Percentiles rank a stretch among this genome's conserved stretches.
Evolutionary conservation across 2,113 vertebrate species (phyloP).

Genomic region (Mormoops blainvillei): DNA sequence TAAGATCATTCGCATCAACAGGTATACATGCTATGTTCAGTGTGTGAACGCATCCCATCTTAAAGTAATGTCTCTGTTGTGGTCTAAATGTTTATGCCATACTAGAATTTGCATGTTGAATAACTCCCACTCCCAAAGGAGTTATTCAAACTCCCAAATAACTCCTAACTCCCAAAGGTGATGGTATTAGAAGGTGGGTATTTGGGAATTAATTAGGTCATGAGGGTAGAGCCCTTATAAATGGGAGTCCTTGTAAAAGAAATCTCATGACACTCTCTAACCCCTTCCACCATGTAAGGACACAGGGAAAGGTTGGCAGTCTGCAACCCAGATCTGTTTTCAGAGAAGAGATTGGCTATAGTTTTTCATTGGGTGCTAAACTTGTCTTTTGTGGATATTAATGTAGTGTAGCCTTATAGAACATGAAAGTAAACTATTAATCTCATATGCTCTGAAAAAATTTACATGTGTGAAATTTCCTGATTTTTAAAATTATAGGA

Average conservation of each 20-base stretch:
- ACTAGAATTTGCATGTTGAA: neutral
- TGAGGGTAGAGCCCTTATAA: neutral
- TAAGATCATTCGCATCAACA: neutral
- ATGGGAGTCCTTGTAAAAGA: neutral
- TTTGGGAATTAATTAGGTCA: neutral
- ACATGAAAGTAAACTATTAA: neutral
- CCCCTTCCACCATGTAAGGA: neutral
- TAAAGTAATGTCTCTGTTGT: neutral
- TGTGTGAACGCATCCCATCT: neutral
- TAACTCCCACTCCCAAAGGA: too few relatives aligned
- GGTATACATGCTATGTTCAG: neutral
- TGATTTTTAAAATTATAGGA: slow-evolving; percentile 11
- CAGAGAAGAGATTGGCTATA: neutral
- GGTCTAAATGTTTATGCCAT: neutral
- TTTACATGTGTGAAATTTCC: neutral
- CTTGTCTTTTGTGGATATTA: neutral
- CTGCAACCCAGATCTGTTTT: neutral
- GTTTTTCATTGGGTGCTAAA: neutral
- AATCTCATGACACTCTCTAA: neutral
- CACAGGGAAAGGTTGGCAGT: neutral
- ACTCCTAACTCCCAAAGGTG: too few relatives aligned
- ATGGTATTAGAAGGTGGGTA: neutral
- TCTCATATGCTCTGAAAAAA: neutral
- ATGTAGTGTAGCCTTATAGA: neutral
- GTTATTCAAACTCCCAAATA: too few relatives aligned